These are phyloP conservation scores for Gracilinanus agilis DNA, from an alignment of 2,113 vertebrate genomes.

Conservation along the genomic window DNA sequence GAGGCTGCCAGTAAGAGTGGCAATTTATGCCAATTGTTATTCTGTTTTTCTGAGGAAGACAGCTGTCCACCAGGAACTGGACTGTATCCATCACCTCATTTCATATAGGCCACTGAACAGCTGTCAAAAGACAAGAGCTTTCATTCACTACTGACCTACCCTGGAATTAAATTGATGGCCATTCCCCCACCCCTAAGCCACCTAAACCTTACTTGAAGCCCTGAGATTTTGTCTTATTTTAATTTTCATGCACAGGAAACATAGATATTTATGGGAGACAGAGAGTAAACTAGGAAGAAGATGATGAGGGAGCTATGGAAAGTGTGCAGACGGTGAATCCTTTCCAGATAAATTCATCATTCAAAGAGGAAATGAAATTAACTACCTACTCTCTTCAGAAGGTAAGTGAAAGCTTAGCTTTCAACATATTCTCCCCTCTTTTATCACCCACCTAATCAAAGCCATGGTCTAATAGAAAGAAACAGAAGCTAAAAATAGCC, in stretches of 20 bases:
- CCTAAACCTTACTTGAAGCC: background rate
- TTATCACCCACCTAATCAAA: slow-evolving; percentile 17
- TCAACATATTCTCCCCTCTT: background rate
- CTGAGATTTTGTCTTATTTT: background rate
- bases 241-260: background rate
- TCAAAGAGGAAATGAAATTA: slow-evolving; percentile 8
- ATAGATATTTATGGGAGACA: background rate
- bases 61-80: slow-evolving; percentile 51
- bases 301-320: background rate
- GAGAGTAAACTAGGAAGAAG: background rate
- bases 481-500: slow-evolving; percentile 42
- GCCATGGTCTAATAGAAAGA: slow-evolving; percentile 44
- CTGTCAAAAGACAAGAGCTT: slow-evolving; percentile 33
- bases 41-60: slow-evolving; percentile 32
- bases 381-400: slow-evolving; percentile 8
- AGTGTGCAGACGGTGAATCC: background rate
- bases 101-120: slow-evolving; percentile 55
- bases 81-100: slow-evolving; percentile 41
- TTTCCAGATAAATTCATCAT: background rate
- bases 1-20: background rate
- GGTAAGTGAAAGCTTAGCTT: slow-evolving; percentile 34
- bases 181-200: no score
- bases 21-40: slow-evolving; percentile 6
- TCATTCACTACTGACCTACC: slow-evolving; percentile 51
- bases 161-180: slow-evolving; percentile 41